phyloP scores from a whole-genome alignment of 1,140 invertebrate species.

The Zeugodacus cucurbitae region DNA sequence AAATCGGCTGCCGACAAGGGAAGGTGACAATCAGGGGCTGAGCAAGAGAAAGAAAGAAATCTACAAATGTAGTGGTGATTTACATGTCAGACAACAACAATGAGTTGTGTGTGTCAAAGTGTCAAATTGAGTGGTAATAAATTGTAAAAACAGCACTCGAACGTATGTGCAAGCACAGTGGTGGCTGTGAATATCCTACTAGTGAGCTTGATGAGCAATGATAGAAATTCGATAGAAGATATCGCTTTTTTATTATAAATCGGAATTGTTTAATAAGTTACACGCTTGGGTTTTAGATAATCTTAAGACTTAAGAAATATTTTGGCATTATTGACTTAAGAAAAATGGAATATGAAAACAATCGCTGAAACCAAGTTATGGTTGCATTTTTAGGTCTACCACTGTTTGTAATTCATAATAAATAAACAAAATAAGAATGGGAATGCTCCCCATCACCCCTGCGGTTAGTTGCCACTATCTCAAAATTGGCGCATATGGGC shows the following conservation, averaged over 20 bases:
- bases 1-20: conserved; percentile 17
- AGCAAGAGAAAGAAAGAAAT: not conserved
- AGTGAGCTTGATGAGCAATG: not conserved
- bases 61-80: too few species aligned
- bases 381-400: not conserved
- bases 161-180: not conserved
- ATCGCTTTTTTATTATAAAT: too few species aligned
- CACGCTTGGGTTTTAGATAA: too few species aligned
- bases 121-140: conserved; percentile 63
- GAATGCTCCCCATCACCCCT: too few species aligned
- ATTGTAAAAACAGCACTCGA: conserved; percentile 47
- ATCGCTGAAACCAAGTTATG: too few species aligned
- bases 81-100: not conserved
- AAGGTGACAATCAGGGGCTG: not conserved
- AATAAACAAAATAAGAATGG: not conserved
- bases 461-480: not conserved
- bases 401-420: not conserved
- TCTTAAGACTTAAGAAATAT: too few species aligned
- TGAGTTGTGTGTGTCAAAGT: conserved; percentile 55
- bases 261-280: too few species aligned
- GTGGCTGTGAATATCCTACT: not conserved
- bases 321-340: too few species aligned
- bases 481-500: not conserved
- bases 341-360: too few species aligned
- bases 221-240: too few species aligned